A percentile compares a stretch with the other conserved stretches of the same genome.
Evolutionary conservation across 2,113 vertebrate species (phyloP).

Genomic region (Vimba vimba): DNA sequence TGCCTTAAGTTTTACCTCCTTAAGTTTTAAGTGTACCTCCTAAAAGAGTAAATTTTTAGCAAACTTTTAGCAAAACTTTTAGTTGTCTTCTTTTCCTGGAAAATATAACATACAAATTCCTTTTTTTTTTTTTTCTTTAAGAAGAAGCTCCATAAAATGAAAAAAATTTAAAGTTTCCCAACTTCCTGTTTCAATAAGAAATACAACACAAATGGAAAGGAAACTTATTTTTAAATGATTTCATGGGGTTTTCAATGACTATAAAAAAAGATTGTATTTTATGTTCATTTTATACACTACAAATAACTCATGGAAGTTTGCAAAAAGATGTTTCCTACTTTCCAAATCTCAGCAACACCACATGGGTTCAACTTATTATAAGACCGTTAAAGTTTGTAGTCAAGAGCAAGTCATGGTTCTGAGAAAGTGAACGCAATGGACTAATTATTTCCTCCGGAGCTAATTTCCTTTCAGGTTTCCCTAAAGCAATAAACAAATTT

Average conservation of each 20-base stretch:
- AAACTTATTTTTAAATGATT: neutral
- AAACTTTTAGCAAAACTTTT: neutral
- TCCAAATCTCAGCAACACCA: neutral
- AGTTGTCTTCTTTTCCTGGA: neutral
- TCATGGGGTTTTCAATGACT: neutral
- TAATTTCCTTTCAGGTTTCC: conserved; percentile 23
- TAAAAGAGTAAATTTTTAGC: no score
- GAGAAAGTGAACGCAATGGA: conserved; percentile 29
- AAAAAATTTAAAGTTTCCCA: no score
- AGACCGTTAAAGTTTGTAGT: conserved; percentile 8
- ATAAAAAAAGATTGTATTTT: neutral
- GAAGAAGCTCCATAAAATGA: neutral
- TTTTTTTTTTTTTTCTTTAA: neutral
- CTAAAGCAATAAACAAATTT: conserved; percentile 15
- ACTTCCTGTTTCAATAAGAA: neutral
- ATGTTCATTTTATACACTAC: neutral
- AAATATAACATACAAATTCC: neutral
- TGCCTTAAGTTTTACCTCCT: neutral
- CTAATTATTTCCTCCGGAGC: conserved; percentile 5
- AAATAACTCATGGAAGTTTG: neutral
- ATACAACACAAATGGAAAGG: neutral
- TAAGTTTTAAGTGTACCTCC: no score
- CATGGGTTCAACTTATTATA: neutral
- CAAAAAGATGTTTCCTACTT: neutral
- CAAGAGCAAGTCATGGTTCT: neutral